Evolutionary conservation across 1,140 invertebrate genomes (phyloP).

Genomic region (Cydia amplana): DNA sequence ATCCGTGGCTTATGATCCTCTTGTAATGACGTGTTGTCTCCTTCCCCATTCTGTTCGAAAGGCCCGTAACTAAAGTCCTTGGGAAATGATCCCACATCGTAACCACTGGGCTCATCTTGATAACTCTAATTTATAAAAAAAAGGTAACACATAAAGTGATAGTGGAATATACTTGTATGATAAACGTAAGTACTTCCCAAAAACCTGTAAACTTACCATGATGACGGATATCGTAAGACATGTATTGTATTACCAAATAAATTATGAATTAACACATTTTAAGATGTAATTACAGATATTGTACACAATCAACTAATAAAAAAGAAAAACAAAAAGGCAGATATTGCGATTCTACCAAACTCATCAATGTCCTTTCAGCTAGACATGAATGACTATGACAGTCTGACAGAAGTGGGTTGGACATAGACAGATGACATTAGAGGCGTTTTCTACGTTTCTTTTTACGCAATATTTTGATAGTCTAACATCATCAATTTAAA

Average conservation of each 20-base stretch:
- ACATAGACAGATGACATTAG: background rate
- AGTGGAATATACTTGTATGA: constrained; percentile 11
- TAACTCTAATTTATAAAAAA: constrained; percentile 79
- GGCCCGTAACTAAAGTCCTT: constrained; percentile 96
- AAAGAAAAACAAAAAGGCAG: constrained; percentile 27
- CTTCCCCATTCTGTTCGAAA: constrained; percentile 85
- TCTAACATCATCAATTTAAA: too few species aligned
- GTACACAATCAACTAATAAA: constrained; percentile 18
- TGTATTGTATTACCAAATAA: constrained; percentile 3
- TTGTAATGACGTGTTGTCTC: constrained; percentile 80
- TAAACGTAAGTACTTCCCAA: constrained; percentile 22
- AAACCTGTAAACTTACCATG: constrained; percentile 6
- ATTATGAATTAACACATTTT: constrained; percentile 11
- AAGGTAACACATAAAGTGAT: background rate
- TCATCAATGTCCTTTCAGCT: constrained; percentile 3
- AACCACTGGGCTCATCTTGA: constrained; percentile 83
- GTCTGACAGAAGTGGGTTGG: constrained; percentile 21
- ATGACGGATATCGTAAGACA: constrained; percentile 20
- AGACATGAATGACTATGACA: too few species aligned
- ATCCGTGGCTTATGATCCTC: constrained; percentile 94
- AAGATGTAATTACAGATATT: background rate
- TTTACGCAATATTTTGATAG: background rate
- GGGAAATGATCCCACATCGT: constrained; percentile 91
- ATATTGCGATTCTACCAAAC: constrained; percentile 27
- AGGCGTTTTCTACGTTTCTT: background rate